Conservation (phyloP, 2,797 vertebrate genomes). For the Anabas testudineus region DNA sequence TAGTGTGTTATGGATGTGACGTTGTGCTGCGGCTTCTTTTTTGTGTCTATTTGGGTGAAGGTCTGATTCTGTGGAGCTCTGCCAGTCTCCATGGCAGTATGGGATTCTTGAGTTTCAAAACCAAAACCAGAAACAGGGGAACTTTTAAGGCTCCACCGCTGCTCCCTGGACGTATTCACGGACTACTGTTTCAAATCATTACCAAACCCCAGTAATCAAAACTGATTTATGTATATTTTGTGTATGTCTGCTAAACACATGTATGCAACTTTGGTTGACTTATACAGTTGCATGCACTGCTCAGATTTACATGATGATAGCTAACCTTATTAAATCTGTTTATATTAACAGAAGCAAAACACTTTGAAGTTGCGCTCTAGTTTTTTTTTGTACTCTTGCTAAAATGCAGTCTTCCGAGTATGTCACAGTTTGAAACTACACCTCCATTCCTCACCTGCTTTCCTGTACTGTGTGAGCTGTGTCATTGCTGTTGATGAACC, state of each 20-base stretch:
- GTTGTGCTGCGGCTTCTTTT: conserved; percentile 58
- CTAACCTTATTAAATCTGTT: conserved; percentile 39
- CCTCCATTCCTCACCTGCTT: conserved; percentile 28
- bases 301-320: conserved; percentile 36
- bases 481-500: conserved; percentile 73
- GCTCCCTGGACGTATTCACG: conserved; percentile 58
- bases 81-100: conserved; percentile 72
- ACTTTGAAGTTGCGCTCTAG: conserved; percentile 12
- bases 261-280: conserved; percentile 40
- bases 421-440: conserved; percentile 39
- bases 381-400: conserved; percentile 14
- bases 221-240: conserved; percentile 72
- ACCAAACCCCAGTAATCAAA: conserved; percentile 70
- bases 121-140: conserved; percentile 70
- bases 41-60: conserved; percentile 66
- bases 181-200: conserved; percentile 81
- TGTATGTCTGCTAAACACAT: conserved; percentile 50
- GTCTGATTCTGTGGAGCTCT: conserved; percentile 75
- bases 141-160: conserved; percentile 57
- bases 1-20: conserved; percentile 52
- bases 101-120: conserved; percentile 81
- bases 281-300: conserved; percentile 33
- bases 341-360: conserved; percentile 29
- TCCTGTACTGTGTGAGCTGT: conserved; percentile 35
- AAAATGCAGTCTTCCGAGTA: conserved; percentile 23